Conservation (phyloP, 2,797 vertebrate genomes). For the Danio choprae region DNA sequence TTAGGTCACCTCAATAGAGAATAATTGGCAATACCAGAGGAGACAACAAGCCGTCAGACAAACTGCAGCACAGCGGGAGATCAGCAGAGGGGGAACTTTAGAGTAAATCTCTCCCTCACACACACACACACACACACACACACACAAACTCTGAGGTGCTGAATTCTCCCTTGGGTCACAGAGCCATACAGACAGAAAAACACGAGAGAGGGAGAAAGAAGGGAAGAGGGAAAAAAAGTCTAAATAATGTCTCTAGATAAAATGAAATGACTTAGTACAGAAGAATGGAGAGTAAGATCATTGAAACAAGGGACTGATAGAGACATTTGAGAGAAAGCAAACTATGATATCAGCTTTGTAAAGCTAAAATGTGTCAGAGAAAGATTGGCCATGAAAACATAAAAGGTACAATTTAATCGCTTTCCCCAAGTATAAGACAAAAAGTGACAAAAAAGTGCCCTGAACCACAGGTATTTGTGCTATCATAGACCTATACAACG, state of each 20-base stretch:
- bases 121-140: conserved; percentile 18
- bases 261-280: conserved; percentile 47
- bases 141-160: conserved; percentile 51
- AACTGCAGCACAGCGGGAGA: conserved; percentile 54
- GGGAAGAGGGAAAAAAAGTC: conserved; percentile 32
- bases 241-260: conserved; percentile 49
- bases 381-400: conserved; percentile 29
- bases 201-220: neutral
- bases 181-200: neutral
- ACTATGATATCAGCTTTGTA: conserved; percentile 28
- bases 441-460: conserved; percentile 42
- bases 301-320: conserved; percentile 50
- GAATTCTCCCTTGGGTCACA: conserved; percentile 56
- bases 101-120: conserved; percentile 48
- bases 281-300: conserved; percentile 45
- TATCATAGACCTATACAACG: conserved; percentile 59
- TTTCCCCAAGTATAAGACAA: conserved; percentile 61
- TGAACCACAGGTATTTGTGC: conserved; percentile 27
- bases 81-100: conserved; percentile 53
- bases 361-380: conserved; percentile 46
- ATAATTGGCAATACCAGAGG: conserved; percentile 59
- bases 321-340: conserved; percentile 41
- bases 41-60: conserved; percentile 59
- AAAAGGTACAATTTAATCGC: conserved; percentile 68
- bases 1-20: conserved; percentile 62